A percentile compares a stretch with the other conserved stretches of the same genome.
Evolutionary conservation across 2,888 invertebrate genomes (phyloP).

Genomic region (Archips crataeganus): DNA sequence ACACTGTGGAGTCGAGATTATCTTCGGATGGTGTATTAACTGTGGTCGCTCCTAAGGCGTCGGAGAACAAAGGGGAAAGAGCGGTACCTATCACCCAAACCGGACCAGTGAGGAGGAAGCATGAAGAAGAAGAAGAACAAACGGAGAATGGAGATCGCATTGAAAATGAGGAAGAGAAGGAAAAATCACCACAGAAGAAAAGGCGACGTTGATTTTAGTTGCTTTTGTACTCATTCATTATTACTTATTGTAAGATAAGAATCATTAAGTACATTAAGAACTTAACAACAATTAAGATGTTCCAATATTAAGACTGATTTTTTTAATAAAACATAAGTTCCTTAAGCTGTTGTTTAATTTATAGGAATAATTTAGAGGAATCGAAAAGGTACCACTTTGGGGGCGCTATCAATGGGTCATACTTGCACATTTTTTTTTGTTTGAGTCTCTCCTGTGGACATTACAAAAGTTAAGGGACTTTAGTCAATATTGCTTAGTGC

Average conservation of each 20-base stretch:
- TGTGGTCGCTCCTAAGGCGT: conserved; percentile 86
- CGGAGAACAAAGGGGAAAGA: conserved; percentile 72
- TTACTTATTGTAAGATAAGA: too few relatives aligned
- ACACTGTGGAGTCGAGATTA: conserved; percentile 89
- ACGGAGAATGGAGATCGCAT: conserved; percentile 41
- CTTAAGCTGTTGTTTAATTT: too few relatives aligned
- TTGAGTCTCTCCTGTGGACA: too few relatives aligned
- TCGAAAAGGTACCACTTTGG: too few relatives aligned
- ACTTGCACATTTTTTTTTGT: too few relatives aligned
- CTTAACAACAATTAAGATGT: not conserved
- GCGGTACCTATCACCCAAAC: conserved; percentile 87
- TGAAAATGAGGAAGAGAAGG: conserved; percentile 22
- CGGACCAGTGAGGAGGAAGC: conserved; percentile 84
- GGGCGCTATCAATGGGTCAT: too few relatives aligned
- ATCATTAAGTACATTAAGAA: too few relatives aligned
- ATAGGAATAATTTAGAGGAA: too few relatives aligned
- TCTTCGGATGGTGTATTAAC: conserved; percentile 92
- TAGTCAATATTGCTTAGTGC: too few relatives aligned
- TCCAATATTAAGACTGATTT: conserved; percentile 32
- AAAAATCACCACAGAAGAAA: conserved; percentile 72
- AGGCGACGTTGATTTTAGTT: conserved; percentile 58
- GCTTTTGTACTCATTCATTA: too few relatives aligned
- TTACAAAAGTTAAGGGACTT: too few relatives aligned
- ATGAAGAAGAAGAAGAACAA: conserved; percentile 53
- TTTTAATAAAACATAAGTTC: too few relatives aligned